Percentiles rank a stretch among this genome's conserved stretches.
Conservation (phyloP, 2,888 invertebrate genomes). For the Parnassius glacialis region DNA sequence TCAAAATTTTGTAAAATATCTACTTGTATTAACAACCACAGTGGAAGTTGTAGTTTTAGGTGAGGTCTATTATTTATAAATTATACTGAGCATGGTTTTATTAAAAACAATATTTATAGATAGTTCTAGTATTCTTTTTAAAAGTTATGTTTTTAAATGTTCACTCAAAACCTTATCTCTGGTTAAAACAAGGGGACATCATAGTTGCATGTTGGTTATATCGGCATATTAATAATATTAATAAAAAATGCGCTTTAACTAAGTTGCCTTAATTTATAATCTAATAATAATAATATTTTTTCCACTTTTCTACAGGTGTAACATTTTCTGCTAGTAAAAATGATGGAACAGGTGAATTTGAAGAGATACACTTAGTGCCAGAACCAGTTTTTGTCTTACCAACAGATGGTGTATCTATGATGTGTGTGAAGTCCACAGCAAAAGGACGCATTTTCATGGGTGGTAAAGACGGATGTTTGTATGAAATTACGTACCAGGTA, state of each 20-base stretch:
- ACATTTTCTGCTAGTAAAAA: constrained; percentile 78
- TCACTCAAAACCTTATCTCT: no score
- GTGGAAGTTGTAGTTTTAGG: constrained; percentile 96
- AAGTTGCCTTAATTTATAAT: no score
- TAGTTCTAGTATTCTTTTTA: no score
- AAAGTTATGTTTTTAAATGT: no score
- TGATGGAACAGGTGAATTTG: constrained; percentile 69
- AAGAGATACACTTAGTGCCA: constrained; percentile 94
- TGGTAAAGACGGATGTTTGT: constrained; percentile 95
- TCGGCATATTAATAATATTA: no score
- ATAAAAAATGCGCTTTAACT: no score
- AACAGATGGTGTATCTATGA: constrained; percentile 93
- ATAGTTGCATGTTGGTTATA: no score
- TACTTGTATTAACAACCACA: constrained; percentile 96
- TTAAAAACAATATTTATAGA: no score
- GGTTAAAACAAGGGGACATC: no score
- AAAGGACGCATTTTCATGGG: constrained; percentile 96
- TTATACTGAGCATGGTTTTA: no score
- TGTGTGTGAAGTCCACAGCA: constrained; percentile 89
- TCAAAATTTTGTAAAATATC: constrained; percentile 93
- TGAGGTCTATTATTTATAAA: constrained; percentile 54
- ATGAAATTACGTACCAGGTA: constrained; percentile 97
- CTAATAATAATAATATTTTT: no score
- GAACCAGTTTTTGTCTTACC: constrained; percentile 96
- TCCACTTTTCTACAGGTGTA: constrained; percentile 55